Percentiles rank a stretch among this genome's conserved stretches.
These are phyloP conservation scores for Magallana angulata DNA, from an alignment of 1,140 invertebrate species.

Conservation along the genomic window DNA sequence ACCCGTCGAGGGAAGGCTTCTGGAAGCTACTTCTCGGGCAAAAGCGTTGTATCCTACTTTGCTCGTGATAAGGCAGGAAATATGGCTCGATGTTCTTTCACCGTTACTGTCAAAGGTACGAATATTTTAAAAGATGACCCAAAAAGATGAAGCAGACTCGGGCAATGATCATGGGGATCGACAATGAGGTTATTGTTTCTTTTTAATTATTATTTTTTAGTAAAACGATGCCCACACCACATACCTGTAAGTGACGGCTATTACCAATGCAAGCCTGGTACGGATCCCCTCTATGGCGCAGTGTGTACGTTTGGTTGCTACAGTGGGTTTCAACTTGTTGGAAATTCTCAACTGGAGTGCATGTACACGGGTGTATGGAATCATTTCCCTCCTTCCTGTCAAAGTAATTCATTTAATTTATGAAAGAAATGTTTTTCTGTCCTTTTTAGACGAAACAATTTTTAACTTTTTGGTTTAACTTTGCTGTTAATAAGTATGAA, in stretches of 20 bases:
- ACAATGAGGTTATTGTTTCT: too few relatives aligned
- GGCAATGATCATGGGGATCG: too few relatives aligned
- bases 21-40: not conserved
- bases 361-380: slow-evolving; percentile 19
- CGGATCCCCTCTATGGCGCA: slow-evolving; percentile 30
- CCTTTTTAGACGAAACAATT: not conserved
- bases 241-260: not conserved
- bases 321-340: slow-evolving; percentile 7
- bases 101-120: slow-evolving; percentile 14
- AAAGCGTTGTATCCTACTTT: not conserved
- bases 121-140: not conserved
- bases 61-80: slow-evolving; percentile 29
- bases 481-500: not conserved
- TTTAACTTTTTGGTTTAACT: too few relatives aligned
- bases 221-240: not conserved
- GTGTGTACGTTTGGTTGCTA: slow-evolving; percentile 44
- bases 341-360: slow-evolving; percentile 27
- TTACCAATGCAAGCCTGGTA: slow-evolving; percentile 32
- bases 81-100: not conserved
- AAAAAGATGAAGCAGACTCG: not conserved
- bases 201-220: not conserved
- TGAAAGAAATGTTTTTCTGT: not conserved
- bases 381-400: not conserved
- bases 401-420: slow-evolving; percentile 36
- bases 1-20: not conserved